These are phyloP conservation scores for Neomonachus schauinslandi DNA, from an alignment of 2,113 vertebrate species.

Conservation along the genomic window DNA sequence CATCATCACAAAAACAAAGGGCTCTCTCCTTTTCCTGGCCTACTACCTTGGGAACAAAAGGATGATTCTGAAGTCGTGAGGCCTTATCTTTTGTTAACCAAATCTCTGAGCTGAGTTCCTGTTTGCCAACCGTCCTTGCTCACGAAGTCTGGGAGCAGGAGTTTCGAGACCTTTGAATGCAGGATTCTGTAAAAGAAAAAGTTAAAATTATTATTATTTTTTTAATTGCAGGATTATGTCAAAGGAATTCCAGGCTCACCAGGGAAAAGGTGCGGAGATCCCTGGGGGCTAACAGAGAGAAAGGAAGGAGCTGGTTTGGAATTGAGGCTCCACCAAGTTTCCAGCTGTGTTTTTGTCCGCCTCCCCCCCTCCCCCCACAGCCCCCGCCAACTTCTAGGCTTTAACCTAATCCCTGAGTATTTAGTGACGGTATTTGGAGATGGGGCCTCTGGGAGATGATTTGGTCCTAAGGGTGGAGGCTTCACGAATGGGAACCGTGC, in stretches of 20 bases:
- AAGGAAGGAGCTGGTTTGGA: background rate
- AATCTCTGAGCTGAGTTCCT: background rate
- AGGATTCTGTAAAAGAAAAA: constrained; percentile 40
- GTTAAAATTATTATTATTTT: background rate
- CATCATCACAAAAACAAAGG: background rate
- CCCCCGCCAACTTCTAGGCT: background rate
- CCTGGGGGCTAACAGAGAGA: background rate
- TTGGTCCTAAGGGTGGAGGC: background rate
- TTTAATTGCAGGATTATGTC: background rate
- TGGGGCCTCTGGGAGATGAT: background rate
- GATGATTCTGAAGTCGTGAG: background rate
- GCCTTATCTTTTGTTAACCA: background rate
- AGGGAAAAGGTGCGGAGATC: background rate
- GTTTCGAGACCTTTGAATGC: background rate
- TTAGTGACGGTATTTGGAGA: background rate
- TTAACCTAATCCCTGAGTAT: background rate
- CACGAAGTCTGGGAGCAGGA: background rate
- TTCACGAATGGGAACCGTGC: background rate
- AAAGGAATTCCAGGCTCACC: background rate
- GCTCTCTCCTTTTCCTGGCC: background rate
- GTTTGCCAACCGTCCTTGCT: background rate
- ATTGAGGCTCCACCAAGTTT: background rate
- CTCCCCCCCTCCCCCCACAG: background rate
- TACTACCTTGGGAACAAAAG: background rate
- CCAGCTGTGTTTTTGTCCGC: background rate